Conservation (phyloP, 2,797 vertebrate genomes). For the Setipinna tenuifilis region DNA sequence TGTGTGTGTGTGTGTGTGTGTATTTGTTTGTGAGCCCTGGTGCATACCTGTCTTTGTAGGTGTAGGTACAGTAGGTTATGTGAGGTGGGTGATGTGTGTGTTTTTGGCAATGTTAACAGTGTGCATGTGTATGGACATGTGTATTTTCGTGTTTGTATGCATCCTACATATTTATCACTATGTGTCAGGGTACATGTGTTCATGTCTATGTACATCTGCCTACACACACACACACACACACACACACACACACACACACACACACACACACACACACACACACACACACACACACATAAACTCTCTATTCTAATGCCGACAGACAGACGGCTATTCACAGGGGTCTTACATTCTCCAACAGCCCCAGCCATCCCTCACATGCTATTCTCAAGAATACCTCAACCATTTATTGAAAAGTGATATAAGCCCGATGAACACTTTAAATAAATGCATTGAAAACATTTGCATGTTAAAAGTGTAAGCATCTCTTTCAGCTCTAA, state of each 20-base stretch:
- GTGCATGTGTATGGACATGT: neutral
- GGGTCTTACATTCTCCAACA: neutral
- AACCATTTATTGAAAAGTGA: neutral
- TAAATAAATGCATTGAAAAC: neutral
- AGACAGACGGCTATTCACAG: neutral
- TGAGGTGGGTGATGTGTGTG: neutral
- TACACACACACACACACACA: too few species aligned
- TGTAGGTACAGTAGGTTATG: neutral
- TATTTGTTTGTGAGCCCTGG: neutral
- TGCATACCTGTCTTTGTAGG: neutral
- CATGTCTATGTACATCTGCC: too few species aligned
- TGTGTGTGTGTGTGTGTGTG: too few species aligned
- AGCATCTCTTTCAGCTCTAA: neutral
- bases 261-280: neutral
- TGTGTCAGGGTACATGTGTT: too few species aligned
- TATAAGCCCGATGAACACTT: neutral
- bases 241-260: too few species aligned
- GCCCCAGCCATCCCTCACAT: neutral
- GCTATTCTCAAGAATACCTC: neutral
- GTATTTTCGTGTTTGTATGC: neutral
- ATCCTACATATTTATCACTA: neutral
- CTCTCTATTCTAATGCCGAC: neutral
- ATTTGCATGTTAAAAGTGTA: neutral
- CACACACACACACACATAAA: constrained; percentile 17
- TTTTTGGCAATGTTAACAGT: neutral